Percentiles rank a stretch among this genome's conserved stretches.
phyloP scores from a whole-genome alignment of 2,888 invertebrate genomes.

The Acleris literana region DNA sequence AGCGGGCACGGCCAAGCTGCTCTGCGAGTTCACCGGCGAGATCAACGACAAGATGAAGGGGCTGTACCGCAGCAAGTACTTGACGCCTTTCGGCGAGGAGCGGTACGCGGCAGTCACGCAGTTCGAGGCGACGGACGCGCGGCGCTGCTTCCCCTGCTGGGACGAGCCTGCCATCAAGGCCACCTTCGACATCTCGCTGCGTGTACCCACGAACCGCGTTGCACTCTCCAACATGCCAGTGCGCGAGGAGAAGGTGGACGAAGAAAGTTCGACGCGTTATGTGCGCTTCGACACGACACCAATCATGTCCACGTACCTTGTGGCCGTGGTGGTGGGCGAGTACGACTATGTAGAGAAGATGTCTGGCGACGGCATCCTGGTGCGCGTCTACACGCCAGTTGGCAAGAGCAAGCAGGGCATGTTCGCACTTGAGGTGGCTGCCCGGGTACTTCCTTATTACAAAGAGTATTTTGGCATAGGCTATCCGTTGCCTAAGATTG shows the following conservation, averaged over 20 bases:
- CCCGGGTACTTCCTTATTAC: constrained; percentile 95
- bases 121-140: constrained; percentile 95
- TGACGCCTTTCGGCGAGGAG: constrained; percentile 88
- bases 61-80: constrained; percentile 96
- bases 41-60: constrained; percentile 97
- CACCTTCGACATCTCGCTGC: constrained; percentile 94
- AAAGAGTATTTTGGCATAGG: constrained; percentile 97
- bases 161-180: constrained; percentile 98
- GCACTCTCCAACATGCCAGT: constrained; percentile 97
- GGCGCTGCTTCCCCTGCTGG: constrained; percentile 98
- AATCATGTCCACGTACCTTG: constrained; percentile 97
- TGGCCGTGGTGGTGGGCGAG: constrained; percentile 97
- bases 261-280: constrained; percentile 70
- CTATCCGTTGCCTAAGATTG: constrained; percentile 98
- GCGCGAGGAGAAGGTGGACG: constrained; percentile 70
- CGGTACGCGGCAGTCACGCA: constrained; percentile 95
- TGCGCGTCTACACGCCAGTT: constrained; percentile 93
- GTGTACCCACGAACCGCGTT: constrained; percentile 91
- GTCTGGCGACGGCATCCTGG: constrained; percentile 91
- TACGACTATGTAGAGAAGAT: constrained; percentile 95
- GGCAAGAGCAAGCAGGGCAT: constrained; percentile 96
- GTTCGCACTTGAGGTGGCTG: constrained; percentile 96
- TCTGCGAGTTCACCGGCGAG: constrained; percentile 91
- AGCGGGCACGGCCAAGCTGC: constrained; percentile 83
- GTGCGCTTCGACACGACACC: constrained; percentile 93